Evolutionary conservation across 2,888 invertebrate species (phyloP).

Genomic region (Bombyx huttoni): DNA sequence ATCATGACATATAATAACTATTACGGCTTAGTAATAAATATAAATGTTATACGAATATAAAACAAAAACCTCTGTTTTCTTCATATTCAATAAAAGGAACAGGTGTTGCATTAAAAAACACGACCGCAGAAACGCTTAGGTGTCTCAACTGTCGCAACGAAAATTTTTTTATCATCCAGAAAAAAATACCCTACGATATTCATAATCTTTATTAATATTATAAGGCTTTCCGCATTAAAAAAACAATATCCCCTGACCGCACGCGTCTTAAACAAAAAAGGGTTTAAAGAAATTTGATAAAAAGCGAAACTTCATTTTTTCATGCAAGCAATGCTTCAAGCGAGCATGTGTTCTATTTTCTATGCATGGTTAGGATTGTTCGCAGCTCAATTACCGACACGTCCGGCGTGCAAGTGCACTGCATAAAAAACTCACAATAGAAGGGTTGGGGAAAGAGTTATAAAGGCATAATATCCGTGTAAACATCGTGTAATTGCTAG

Average conservation of each 20-base stretch:
- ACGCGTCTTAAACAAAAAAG: slow-evolving; percentile 21
- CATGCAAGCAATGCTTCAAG: slow-evolving; percentile 11
- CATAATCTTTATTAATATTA: slow-evolving; percentile 23
- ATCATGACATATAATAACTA: background rate
- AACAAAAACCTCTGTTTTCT: background rate
- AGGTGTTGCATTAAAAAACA: slow-evolving; percentile 54
- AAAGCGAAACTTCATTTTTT: slow-evolving; percentile 46
- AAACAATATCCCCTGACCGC: background rate
- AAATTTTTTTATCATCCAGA: slow-evolving; percentile 37
- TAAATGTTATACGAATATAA: background rate
- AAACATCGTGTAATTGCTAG: slow-evolving; percentile 65
- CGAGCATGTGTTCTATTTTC: slow-evolving; percentile 13
- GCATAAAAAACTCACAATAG: slow-evolving; percentile 49
- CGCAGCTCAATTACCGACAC: slow-evolving; percentile 32
- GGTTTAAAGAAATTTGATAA: slow-evolving; percentile 29
- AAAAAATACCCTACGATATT: slow-evolving; percentile 30
- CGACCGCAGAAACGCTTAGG: slow-evolving; percentile 49
- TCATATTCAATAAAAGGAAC: slow-evolving; percentile 39
- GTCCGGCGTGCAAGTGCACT: slow-evolving; percentile 50
- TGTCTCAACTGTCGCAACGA: slow-evolving; percentile 58
- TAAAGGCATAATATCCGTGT: slow-evolving; percentile 60
- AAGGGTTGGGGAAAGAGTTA: slow-evolving; percentile 59
- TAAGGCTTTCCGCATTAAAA: slow-evolving; percentile 3
- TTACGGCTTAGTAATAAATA: background rate
- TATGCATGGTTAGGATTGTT: slow-evolving; percentile 14